Evolutionary conservation across 1,140 invertebrate species (phyloP).

Genomic region (Brachionus rotundiformis): DNA sequence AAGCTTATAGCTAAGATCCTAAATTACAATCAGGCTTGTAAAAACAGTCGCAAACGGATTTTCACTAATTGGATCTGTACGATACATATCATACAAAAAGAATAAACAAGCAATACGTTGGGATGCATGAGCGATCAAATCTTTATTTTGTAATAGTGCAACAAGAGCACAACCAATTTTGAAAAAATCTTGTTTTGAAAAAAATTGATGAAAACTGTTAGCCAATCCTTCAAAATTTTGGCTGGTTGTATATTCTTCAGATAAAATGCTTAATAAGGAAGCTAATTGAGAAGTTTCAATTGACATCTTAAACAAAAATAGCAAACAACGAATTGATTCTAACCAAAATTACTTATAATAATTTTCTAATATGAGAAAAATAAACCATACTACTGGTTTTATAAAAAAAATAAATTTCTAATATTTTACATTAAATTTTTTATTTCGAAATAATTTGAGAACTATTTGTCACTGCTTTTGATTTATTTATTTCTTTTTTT

Average conservation of each 20-base stretch:
- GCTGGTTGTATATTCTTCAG: conserved; percentile 70
- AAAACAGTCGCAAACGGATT: conserved; percentile 76
- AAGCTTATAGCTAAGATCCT: not conserved
- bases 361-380: not conserved
- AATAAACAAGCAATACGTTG: conserved; percentile 73
- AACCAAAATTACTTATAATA: conserved; percentile 18
- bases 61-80: conserved; percentile 69
- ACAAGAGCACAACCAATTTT: conserved; percentile 69
- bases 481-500: conserved; percentile 27
- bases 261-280: conserved; percentile 67
- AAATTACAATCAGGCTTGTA: conserved; percentile 68
- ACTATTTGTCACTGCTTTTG: no score
- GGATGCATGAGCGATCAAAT: conserved; percentile 70
- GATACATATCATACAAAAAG: conserved; percentile 75
- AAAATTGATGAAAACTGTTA: conserved; percentile 73
- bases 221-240: conserved; percentile 71
- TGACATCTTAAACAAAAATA: conserved; percentile 48
- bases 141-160: conserved; percentile 72
- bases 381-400: not conserved
- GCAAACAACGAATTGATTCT: conserved; percentile 43
- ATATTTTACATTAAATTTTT: no score
- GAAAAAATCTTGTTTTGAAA: conserved; percentile 75
- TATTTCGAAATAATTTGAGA: no score
- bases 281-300: conserved; percentile 24
- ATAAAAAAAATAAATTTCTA: no score